Evolutionary conservation across 2,797 vertebrate genomes (phyloP), one percentile per base, ranked within the genome.

Genomic region (Remorina albescens): DNA sequence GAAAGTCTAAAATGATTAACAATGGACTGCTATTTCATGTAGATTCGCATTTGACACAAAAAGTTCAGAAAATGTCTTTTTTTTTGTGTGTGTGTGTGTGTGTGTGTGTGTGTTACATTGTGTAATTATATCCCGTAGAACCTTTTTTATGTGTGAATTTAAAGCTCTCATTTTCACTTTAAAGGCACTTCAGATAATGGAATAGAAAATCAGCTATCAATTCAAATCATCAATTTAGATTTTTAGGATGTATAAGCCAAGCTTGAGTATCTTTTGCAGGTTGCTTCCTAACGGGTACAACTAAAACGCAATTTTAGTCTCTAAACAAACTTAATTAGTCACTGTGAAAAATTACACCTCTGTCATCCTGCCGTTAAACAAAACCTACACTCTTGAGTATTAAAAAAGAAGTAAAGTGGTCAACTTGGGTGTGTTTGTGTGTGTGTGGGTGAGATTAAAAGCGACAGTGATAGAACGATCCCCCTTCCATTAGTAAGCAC

Each of bases 381-480:
- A n/a, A 81, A 25, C 41, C 64, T 26, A 39, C 30, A 66, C 68
- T 54, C 57, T 28, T 10, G 46, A 53, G 77, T 68, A 55, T 41
- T 73, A n/a, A 21, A 50, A 18, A 74, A 80, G 58, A 34, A 60
- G 62, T 34, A 57, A 87, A 81, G 50, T 47, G 70, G 68, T 76
- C 63, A 54, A 39, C 46, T 37, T 25, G 49, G n/a, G 46, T 32
- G 47, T 55, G 51, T 50, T 8, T 39, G 50, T 61, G 16, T 30
- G 78, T 41, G 39, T 12, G 25, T 32, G 46, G 16, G 37, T n/a
- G 55, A 69, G 79, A 89, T 88, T 86, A 86, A 87, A 86, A 76
- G 37, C 83, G 86, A 81, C 83, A 63, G 18, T 88, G 89, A 93
- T 90, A 79, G 89, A 92, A 85, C 28, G 68, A 67, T 77, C 59